A percentile compares a stretch with the other conserved stretches of the same genome.
phyloP scores from a whole-genome alignment of 2,888 invertebrate genomes.

The Harpagoxenus sublaevis region DNA sequence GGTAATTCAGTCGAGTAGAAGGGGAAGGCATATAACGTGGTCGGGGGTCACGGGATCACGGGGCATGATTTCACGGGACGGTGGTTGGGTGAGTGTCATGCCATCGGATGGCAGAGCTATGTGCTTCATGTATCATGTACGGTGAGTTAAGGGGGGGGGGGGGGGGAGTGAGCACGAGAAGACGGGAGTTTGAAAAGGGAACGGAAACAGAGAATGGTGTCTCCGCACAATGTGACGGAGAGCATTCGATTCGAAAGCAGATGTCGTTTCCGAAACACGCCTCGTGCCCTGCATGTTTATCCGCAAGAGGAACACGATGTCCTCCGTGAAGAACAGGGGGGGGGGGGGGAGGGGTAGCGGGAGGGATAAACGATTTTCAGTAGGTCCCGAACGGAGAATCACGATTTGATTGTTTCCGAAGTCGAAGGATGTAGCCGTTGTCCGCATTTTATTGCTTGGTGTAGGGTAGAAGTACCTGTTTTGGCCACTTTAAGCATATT shows the following conservation, averaged over 20 bases:
- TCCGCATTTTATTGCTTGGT: not conserved
- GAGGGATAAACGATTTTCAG: constrained; percentile 54
- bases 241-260: constrained; percentile 77
- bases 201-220: constrained; percentile 72
- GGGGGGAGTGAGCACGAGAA: constrained; percentile 33
- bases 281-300: constrained; percentile 67
- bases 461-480: too few species aligned
- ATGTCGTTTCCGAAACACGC: constrained; percentile 76
- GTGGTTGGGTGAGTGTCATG: constrained; percentile 83
- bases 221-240: constrained; percentile 70
- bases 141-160: constrained; percentile 37
- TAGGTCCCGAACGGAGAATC: constrained; percentile 24
- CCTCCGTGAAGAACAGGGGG: not conserved
- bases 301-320: constrained; percentile 40
- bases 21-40: constrained; percentile 48
- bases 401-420: constrained; percentile 15
- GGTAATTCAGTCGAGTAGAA: constrained; percentile 41
- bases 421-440: not conserved
- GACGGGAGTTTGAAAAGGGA: constrained; percentile 67
- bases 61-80: constrained; percentile 84
- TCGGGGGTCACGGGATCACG: constrained; percentile 77
- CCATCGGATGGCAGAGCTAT: constrained; percentile 77
- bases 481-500: too few species aligned
- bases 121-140: constrained; percentile 82
- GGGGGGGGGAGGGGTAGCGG: not conserved